Base-by-base conservation (phyloP, 2,113 vertebrate species). In the Tympanuchus pallidicinctus region DNA sequence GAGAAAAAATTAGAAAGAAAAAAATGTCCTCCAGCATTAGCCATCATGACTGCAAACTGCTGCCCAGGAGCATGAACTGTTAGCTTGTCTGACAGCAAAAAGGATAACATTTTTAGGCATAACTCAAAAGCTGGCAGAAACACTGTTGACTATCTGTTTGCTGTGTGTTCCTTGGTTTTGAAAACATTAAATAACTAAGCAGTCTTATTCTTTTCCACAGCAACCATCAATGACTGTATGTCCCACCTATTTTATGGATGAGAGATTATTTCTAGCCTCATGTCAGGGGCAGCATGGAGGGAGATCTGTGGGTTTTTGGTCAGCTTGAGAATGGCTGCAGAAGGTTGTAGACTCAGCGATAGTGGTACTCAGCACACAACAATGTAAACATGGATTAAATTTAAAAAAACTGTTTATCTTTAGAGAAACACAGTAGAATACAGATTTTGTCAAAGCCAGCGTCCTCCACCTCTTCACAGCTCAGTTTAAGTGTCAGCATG, bases 161-260 rank as follows among this genome's bases (percentile, higher is more conserved):
- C 78, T 85, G 81, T 59, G 61, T 69, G 78, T 93, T 84, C 79
- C 84, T 93, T 76, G 65, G 71, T 76, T 89, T 82, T 75, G 91
- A 93, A 91, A 94, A 89, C 78, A 57, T 87, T 30, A 71, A 87
- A 89, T 95, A 94, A 48, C 74, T 65, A 30, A 71, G 59, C 78
- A 89, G 74, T 73, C 78, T 74, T 73, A 40, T 76, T 59, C 85
- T 83, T 88, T 80, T 89, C 91, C 89, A 87, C 71, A 90, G 84
- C 89, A 96, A 79, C 74, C 1, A 4, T 52, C 1, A 0, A 87
- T 89, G 89, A 89, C 82, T 92, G 67, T 16, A 3, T 57, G 78
- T 91, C 74, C 84, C 36, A 89, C 54, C 87, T 89, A 82, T 92
- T 95, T 95, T 75, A 93, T 92, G 84, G 36, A 87, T 93, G 78